Evolutionary conservation across 1,140 invertebrate genomes (phyloP).

Genomic region (Ceratosolen solmsi): DNA sequence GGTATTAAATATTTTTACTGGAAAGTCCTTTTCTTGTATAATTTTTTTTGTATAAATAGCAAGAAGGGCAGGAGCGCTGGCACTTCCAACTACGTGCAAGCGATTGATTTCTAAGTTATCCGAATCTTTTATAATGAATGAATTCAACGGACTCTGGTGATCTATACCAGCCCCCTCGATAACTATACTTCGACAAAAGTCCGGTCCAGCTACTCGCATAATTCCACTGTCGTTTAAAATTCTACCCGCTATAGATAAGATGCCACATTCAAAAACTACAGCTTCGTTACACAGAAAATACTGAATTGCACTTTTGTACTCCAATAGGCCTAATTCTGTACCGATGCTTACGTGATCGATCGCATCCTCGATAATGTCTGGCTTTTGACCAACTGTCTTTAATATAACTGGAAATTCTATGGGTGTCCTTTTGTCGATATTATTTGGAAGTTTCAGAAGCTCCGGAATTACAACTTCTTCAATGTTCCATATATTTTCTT

Average conservation of each 20-base stretch:
- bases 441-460: conserved; percentile 79
- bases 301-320: conserved; percentile 75
- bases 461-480: conserved; percentile 76
- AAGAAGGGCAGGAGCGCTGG: conserved; percentile 78
- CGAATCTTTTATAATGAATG: conserved; percentile 75
- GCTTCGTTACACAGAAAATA: conserved; percentile 79
- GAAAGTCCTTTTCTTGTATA: conserved; percentile 74
- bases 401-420: conserved; percentile 66
- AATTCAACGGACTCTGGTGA: conserved; percentile 72
- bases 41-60: conserved; percentile 78
- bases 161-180: conserved; percentile 80
- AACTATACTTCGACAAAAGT: conserved; percentile 79
- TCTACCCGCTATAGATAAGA: conserved; percentile 62
- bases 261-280: conserved; percentile 78
- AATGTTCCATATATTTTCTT: conserved; percentile 75
- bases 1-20: conserved; percentile 77
- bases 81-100: conserved; percentile 79
- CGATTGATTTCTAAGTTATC: conserved; percentile 70
- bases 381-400: conserved; percentile 66
- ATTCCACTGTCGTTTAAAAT: conserved; percentile 72
- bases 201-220: conserved; percentile 73
- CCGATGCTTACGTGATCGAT: conserved; percentile 77
- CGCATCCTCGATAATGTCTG: conserved; percentile 46
- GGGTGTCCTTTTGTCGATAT: conserved; percentile 78
- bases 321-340: conserved; percentile 72